Evolutionary conservation across 2,113 vertebrate species (phyloP).

Genomic region (Gyps fulvus): DNA sequence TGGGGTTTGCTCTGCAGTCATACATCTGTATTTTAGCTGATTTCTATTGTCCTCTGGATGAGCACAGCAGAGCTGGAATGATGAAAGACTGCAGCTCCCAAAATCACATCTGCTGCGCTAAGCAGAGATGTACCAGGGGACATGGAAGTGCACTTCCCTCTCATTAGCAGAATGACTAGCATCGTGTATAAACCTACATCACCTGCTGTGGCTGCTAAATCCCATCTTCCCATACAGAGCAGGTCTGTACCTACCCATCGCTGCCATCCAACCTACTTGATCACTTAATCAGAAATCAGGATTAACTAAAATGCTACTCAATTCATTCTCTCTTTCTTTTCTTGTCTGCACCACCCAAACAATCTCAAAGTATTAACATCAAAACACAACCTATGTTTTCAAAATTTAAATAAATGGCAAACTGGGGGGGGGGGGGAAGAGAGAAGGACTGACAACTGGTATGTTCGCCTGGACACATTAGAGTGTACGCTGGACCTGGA

Average conservation of each 20-base stretch:
- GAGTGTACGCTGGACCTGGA: accelerated
- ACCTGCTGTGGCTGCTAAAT: background rate
- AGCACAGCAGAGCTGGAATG: background rate
- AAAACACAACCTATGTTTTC: background rate
- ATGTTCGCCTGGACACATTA: accelerated
- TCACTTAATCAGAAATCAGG: background rate
- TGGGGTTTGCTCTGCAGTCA: background rate
- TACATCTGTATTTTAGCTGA: background rate
- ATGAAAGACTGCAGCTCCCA: background rate
- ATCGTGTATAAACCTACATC: accelerated
- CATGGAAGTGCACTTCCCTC: background rate
- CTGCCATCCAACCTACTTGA: background rate
- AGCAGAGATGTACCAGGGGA: background rate
- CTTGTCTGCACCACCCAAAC: background rate
- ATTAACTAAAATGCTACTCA: background rate
- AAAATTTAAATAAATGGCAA: background rate
- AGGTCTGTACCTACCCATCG: background rate
- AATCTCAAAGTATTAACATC: background rate
- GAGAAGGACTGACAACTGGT: background rate
- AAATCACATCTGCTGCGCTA: background rate
- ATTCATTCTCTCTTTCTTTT: background rate
- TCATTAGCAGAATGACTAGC: background rate
- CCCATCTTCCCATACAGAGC: background rate
- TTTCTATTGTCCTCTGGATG: too few relatives aligned
- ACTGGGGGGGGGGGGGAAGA: background rate